Evolutionary conservation across 2,888 invertebrate genomes (phyloP).

Genomic region (Pseudoips prasinana): DNA sequence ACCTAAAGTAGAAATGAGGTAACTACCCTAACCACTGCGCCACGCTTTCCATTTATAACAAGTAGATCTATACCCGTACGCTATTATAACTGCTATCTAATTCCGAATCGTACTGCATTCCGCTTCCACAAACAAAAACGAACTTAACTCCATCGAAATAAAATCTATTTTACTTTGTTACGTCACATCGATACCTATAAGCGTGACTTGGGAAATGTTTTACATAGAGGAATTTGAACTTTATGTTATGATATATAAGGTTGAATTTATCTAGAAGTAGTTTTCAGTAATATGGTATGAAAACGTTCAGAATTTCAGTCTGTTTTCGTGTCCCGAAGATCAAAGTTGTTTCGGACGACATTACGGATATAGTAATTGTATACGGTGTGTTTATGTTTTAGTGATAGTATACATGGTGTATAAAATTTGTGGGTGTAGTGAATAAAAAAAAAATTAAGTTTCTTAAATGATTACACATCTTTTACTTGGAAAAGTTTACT

Average conservation of each 20-base stretch:
- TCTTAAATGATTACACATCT: too few relatives aligned
- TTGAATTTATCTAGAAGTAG: slow-evolving; percentile 1
- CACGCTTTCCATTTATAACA: too few relatives aligned
- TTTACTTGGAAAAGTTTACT: too few relatives aligned
- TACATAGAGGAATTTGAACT: background rate
- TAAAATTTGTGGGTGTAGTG: slow-evolving; percentile 6
- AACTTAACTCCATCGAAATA: background rate
- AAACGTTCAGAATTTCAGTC: slow-evolving; percentile 33
- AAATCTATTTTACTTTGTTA: slow-evolving; percentile 7
- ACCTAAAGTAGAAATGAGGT: too few relatives aligned
- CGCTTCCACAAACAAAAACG: slow-evolving; percentile 2
- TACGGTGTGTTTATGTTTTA: slow-evolving; percentile 15
- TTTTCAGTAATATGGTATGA: slow-evolving; percentile 11
- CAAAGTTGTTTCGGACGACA: slow-evolving; percentile 28
- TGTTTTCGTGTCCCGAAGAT: slow-evolving; percentile 28
- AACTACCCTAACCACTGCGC: too few relatives aligned
- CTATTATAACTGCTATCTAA: slow-evolving; percentile 4
- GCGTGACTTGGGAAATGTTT: slow-evolving; percentile 9
- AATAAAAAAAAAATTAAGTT: background rate
- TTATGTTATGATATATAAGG: background rate
- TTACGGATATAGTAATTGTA: slow-evolving; percentile 18
- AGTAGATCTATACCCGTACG: background rate
- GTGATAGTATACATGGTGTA: slow-evolving; percentile 14
- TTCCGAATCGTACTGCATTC: slow-evolving; percentile 20
- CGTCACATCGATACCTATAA: slow-evolving; percentile 2